Conservation (phyloP, 1,140 invertebrate genomes). For the Conus betulinus region DNA sequence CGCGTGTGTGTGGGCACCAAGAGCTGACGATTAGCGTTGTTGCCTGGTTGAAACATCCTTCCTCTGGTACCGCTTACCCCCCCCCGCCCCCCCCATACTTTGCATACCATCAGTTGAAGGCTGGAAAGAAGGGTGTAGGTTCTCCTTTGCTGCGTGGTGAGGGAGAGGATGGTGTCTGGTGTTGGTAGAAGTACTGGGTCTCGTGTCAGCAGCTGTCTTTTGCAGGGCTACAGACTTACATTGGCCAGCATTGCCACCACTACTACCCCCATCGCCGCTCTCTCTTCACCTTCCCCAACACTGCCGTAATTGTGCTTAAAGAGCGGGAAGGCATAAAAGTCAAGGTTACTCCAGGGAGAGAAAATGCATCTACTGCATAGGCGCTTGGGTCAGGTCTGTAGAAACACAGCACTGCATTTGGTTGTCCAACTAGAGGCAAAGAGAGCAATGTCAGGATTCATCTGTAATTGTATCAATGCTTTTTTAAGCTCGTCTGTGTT, state of each 20-base stretch:
- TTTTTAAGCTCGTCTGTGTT: conserved; percentile 35
- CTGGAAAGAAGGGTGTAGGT: conserved; percentile 36
- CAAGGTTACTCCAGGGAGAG: conserved; percentile 28
- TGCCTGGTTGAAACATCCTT: conserved; percentile 34
- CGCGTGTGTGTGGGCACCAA: conserved; percentile 36
- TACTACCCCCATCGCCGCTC: conserved; percentile 30
- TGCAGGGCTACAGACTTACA: conserved; percentile 38
- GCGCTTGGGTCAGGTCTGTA: conserved; percentile 49
- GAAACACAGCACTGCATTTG: conserved; percentile 43
- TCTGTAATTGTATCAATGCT: conserved; percentile 13
- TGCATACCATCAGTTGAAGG: conserved; percentile 43
- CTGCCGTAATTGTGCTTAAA: conserved; percentile 39
- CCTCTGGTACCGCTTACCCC: conserved; percentile 26
- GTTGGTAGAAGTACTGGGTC: conserved; percentile 32
- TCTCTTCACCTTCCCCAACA: conserved; percentile 30
- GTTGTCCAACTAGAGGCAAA: conserved; percentile 53
- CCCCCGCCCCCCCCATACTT: conserved; percentile 45
- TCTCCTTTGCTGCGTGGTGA: neutral
- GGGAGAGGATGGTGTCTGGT: neutral
- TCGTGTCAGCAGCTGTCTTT: conserved; percentile 29
- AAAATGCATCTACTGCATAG: conserved; percentile 49
- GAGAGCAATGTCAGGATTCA: conserved; percentile 44
- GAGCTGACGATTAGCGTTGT: conserved; percentile 38
- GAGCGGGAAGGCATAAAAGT: conserved; percentile 47
- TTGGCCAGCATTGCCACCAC: conserved; percentile 45